phyloP scores from a whole-genome alignment of 2,797 vertebrate species.

The Cryptoprocta ferox region DNA sequence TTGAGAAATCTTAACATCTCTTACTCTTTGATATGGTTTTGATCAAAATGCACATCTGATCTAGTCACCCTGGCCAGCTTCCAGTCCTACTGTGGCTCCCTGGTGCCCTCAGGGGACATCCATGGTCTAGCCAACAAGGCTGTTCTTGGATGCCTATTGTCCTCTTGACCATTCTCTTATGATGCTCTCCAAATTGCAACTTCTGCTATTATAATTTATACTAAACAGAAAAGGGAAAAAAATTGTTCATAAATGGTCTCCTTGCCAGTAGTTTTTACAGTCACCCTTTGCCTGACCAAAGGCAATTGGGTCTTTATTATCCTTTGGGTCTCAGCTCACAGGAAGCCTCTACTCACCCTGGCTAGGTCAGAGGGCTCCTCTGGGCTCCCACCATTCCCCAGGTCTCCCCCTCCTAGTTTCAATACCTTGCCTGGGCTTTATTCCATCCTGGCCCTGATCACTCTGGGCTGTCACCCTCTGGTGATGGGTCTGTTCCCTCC shows the following conservation, averaged over 20 bases:
- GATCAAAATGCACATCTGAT: constrained; percentile 1
- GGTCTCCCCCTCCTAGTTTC: not conserved
- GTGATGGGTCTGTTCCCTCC: not conserved
- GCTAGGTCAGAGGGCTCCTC: not conserved
- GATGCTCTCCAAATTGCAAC: not conserved
- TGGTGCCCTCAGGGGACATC: not conserved
- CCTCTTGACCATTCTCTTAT: not conserved
- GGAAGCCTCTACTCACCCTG: not conserved
- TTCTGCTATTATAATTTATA: not conserved
- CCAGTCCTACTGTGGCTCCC: not conserved
- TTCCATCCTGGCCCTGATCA: not conserved
- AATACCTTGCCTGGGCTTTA: not conserved
- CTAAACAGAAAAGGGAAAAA: not conserved
- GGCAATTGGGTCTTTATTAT: not conserved
- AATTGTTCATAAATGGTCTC: not conserved
- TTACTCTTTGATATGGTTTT: constrained; percentile 15
- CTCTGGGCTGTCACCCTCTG: not conserved
- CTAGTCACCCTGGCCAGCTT: not conserved
- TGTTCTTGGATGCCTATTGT: not conserved
- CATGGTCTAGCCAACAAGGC: not conserved
- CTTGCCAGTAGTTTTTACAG: not conserved
- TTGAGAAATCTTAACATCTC: not conserved
- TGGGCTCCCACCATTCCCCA: not conserved
- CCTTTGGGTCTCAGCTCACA: constrained; percentile 17
- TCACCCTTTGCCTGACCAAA: not conserved